Evolutionary conservation across 2,113 vertebrate species (phyloP).

Genomic region (Hemicordylus capensis): DNA sequence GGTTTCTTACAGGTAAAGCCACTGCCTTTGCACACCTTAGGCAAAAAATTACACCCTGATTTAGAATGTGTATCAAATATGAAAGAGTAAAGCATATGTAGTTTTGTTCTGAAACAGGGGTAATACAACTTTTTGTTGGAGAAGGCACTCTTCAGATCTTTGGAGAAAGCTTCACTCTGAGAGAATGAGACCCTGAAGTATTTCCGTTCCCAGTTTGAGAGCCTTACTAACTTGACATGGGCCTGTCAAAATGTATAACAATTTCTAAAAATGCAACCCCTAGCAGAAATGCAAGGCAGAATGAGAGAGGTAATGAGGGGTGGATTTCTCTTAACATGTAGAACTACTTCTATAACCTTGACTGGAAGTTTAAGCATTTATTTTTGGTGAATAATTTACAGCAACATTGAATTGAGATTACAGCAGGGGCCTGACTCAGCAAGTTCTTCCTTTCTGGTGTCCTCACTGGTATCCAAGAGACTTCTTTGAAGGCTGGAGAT

Average conservation of each 20-base stretch:
- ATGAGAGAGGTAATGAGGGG: fast-evolving
- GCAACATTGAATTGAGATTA: fast-evolving
- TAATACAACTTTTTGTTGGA: background rate
- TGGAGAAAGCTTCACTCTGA: background rate
- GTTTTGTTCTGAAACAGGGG: background rate
- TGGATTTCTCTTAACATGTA: background rate
- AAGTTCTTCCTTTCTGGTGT: fast-evolving
- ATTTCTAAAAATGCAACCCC: fast-evolving
- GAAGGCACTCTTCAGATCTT: background rate
- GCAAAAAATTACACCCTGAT: too few relatives aligned
- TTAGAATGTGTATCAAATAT: too few relatives aligned
- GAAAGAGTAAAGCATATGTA: too few relatives aligned
- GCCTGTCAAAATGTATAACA: background rate
- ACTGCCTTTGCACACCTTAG: too few relatives aligned
- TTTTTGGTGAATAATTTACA: background rate
- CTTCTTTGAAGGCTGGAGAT: too few relatives aligned
- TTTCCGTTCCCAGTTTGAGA: background rate
- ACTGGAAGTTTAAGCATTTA: background rate
- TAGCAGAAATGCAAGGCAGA: fast-evolving
- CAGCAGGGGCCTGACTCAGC: fast-evolving
- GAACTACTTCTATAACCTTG: background rate
- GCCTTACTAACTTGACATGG: background rate
- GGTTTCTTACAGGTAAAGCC: too few relatives aligned
- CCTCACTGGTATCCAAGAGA: fast-evolving
- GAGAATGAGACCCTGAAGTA: background rate